A percentile compares a stretch with the other conserved stretches of the same genome.
Evolutionary conservation across 2,113 vertebrate genomes (phyloP).

Genomic region (Ceyx cyanopectus): DNA sequence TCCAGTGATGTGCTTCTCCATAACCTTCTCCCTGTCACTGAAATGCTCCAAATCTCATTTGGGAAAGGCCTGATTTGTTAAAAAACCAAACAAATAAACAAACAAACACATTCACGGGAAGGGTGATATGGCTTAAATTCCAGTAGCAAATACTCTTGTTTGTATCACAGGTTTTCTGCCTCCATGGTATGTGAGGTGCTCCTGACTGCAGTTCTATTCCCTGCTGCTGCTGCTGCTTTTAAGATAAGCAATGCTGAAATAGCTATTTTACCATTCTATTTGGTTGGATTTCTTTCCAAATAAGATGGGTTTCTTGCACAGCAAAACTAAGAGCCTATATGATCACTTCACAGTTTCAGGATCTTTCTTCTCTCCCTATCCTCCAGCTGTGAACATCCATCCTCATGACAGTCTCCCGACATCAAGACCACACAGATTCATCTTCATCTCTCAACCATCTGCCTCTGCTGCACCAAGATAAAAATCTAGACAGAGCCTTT

Average conservation of each 20-base stretch:
- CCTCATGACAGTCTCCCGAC: neutral
- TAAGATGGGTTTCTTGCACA: neutral
- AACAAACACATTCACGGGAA: neutral
- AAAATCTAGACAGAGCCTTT: constrained; percentile 68
- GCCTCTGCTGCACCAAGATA: constrained; percentile 46
- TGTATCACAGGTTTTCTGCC: neutral
- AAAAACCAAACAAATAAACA: no score
- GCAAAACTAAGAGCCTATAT: neutral
- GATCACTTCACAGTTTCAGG: neutral
- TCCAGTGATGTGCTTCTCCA: neutral
- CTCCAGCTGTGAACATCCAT: constrained; percentile 20
- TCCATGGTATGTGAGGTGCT: neutral
- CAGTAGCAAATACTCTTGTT: neutral
- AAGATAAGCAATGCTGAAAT: constrained; percentile 19
- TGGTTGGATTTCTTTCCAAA: neutral
- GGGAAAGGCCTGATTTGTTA: neutral
- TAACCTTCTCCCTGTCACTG: neutral
- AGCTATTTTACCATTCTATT: neutral
- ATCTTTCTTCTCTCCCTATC: neutral
- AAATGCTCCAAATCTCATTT: neutral
- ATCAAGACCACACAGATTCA: constrained; percentile 53
- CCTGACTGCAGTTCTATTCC: neutral
- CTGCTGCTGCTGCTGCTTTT: constrained; percentile 1
- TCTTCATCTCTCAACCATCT: constrained; percentile 23
- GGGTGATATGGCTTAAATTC: neutral